Conservation (phyloP, 2,113 vertebrate genomes). For the Notothenia rossii region DNA sequence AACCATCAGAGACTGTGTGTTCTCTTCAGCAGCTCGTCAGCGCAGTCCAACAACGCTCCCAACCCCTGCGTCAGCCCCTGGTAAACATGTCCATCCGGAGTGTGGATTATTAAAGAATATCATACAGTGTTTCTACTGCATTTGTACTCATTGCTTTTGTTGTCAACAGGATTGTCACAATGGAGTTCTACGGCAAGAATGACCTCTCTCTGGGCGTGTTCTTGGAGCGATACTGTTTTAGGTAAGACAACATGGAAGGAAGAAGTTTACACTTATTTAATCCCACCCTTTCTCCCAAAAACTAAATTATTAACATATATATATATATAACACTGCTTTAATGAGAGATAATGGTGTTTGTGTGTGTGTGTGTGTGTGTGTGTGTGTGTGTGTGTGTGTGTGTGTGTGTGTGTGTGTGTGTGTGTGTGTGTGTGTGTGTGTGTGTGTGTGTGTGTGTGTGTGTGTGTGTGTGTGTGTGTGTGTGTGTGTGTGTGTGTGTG, state of each 20-base stretch:
- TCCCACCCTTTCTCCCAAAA: too few species aligned
- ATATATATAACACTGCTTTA: background rate
- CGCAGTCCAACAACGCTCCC: constrained; percentile 95
- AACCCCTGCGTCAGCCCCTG: constrained; percentile 98
- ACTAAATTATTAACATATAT: too few species aligned
- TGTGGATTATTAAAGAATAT: rapidly evolving
- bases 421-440: too few species aligned
- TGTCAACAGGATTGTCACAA: constrained; percentile 94
- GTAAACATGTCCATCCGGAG: constrained; percentile 73
- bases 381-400: too few species aligned
- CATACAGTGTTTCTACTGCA: background rate
- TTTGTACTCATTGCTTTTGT: background rate
- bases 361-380: too few species aligned
- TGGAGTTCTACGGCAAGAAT: constrained; percentile 99
- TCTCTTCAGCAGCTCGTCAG: constrained; percentile 97
- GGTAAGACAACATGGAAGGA: constrained; percentile 80
- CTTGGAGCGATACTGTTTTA: constrained; percentile 97
- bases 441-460: background rate
- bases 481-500: too few species aligned
- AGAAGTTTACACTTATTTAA: too few species aligned
- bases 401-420: too few species aligned
- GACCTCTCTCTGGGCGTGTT: constrained; percentile 97
- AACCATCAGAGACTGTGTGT: constrained; percentile 98
- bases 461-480: background rate
- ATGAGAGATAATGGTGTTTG: too few species aligned